Evolutionary conservation across 2,888 invertebrate species (phyloP).

Genomic region (Watsonalla binaria): DNA sequence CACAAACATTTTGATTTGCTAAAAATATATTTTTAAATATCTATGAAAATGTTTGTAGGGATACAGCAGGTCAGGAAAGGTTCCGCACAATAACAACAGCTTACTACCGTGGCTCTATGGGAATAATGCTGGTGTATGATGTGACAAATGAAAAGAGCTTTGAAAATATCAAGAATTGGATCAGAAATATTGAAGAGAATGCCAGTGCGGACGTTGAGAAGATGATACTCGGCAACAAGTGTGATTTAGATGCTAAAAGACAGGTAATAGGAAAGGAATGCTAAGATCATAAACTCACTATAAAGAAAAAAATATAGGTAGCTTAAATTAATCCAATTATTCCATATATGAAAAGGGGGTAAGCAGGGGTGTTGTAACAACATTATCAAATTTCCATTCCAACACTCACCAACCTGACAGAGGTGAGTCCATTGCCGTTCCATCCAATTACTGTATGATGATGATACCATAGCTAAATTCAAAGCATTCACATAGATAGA

Average conservation of each 20-base stretch:
- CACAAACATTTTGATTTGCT: too few relatives aligned
- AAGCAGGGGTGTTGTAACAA: too few relatives aligned
- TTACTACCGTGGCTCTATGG: slow-evolving; percentile 99
- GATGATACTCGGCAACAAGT: slow-evolving; percentile 99
- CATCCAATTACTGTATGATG: too few relatives aligned
- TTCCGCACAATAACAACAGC: slow-evolving; percentile 99
- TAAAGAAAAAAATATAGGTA: too few relatives aligned
- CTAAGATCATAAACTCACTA: too few relatives aligned
- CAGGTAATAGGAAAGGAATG: slow-evolving; percentile 76
- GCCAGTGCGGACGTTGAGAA: slow-evolving; percentile 99
- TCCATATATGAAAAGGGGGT: too few relatives aligned
- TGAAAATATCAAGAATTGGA: slow-evolving; percentile 99
- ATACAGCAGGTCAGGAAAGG: slow-evolving; percentile 99
- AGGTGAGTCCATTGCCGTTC: too few relatives aligned
- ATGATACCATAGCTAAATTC: too few relatives aligned
- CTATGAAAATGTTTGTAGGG: slow-evolving; percentile 79
- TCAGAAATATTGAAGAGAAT: slow-evolving; percentile 99
- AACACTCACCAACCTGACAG: too few relatives aligned
- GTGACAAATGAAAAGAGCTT: slow-evolving; percentile 99
- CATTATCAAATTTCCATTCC: too few relatives aligned
- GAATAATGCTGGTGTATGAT: slow-evolving; percentile 99
- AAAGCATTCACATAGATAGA: too few relatives aligned
- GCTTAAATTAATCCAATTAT: too few relatives aligned
- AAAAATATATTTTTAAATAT: not conserved
- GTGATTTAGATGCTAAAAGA: slow-evolving; percentile 97